Conservation (phyloP, 2,888 invertebrate species). For the Synanthedon tipuliformis region DNA sequence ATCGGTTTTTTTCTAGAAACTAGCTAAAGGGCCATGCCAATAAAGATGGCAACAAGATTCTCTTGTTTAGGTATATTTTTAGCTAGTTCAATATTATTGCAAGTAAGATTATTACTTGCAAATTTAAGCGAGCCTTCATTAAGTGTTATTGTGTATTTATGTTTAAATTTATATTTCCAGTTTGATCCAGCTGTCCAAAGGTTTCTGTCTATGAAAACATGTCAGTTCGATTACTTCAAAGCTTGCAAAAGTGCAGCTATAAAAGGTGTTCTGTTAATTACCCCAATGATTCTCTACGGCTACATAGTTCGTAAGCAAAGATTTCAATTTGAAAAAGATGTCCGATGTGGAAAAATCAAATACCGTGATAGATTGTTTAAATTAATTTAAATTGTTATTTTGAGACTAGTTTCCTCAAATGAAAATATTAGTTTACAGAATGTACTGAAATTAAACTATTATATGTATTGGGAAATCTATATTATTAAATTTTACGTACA, state of each 20-base stretch:
- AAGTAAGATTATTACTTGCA: too few relatives aligned
- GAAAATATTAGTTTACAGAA: too few relatives aligned
- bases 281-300: slow-evolving; percentile 66
- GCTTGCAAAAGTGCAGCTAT: slow-evolving; percentile 65
- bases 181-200: slow-evolving; percentile 82
- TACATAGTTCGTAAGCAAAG: slow-evolving; percentile 62
- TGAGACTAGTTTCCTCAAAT: too few relatives aligned
- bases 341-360: slow-evolving; percentile 75
- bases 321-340: slow-evolving; percentile 56
- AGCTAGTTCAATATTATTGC: too few relatives aligned
- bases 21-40: too few relatives aligned
- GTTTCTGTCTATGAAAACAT: slow-evolving; percentile 75
- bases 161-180: slow-evolving; percentile 46
- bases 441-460: too few relatives aligned
- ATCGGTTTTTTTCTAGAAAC: too few relatives aligned
- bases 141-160: not conserved
- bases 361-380: slow-evolving; percentile 80
- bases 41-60: too few relatives aligned
- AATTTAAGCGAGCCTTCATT: not conserved
- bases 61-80: too few relatives aligned
- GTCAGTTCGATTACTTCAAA: slow-evolving; percentile 72
- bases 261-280: slow-evolving; percentile 49
- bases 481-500: too few relatives aligned
- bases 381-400: slow-evolving; percentile 49
- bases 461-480: too few relatives aligned